A percentile compares a stretch with the other conserved stretches of the same genome.
Evolutionary conservation across 2,113 vertebrate genomes (phyloP).

Genomic region (Dolichallabes microphthalmus): DNA sequence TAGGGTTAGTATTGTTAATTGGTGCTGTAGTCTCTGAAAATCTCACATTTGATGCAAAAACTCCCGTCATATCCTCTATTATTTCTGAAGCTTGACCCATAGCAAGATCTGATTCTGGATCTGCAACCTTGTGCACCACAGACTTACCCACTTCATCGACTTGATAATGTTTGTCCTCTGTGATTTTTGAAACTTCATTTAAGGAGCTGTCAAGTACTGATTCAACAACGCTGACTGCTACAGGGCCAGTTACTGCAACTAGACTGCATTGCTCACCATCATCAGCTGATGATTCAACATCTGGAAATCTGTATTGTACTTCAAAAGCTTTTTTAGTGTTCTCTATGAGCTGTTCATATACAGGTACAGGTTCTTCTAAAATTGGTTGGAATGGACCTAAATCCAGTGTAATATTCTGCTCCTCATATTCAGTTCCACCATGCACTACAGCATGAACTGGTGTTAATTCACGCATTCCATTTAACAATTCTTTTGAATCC

Average conservation of each 20-base stretch:
- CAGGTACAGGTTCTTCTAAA: conserved; percentile 45
- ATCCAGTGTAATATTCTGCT: conserved; percentile 38
- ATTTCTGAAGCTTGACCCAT: conserved; percentile 51
- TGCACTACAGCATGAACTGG: conserved; percentile 45
- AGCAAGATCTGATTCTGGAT: conserved; percentile 26
- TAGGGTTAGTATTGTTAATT: not conserved
- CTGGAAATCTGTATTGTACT: conserved; percentile 16
- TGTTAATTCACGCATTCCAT: conserved; percentile 43
- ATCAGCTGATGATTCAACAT: conserved; percentile 16
- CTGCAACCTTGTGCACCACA: conserved; percentile 35
- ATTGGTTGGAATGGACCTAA: conserved; percentile 5
- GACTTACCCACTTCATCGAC: not conserved
- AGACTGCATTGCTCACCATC: not conserved
- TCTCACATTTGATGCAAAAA: conserved; percentile 53
- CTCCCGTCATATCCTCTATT: conserved; percentile 48
- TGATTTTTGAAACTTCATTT: conserved; percentile 49
- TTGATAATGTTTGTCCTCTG: conserved; percentile 47
- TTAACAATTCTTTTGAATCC: conserved; percentile 42
- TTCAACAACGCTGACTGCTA: not conserved
- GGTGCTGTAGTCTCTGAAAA: conserved; percentile 54
- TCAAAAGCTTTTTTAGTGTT: conserved; percentile 30
- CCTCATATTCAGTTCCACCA: conserved; percentile 37
- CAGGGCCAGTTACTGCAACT: not conserved
- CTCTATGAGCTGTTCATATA: conserved; percentile 19
- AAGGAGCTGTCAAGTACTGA: conserved; percentile 39